A percentile compares a stretch with the other conserved stretches of the same genome.
phyloP scores from a whole-genome alignment of 1,140 invertebrate species.

The Muscidifurax raptorellus region DNA sequence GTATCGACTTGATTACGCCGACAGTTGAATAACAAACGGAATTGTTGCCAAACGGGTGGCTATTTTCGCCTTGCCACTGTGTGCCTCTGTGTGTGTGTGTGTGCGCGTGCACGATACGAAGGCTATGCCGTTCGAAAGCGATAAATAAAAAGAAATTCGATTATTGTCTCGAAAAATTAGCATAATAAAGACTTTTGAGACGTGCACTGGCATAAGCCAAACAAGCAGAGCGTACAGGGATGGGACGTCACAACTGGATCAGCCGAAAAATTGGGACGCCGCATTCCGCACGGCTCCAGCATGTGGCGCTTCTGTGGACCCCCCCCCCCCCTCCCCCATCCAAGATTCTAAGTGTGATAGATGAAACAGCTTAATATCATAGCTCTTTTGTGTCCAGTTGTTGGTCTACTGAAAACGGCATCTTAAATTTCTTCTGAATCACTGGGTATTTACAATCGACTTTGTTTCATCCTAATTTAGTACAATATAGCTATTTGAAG shows the following conservation, averaged over 20 bases:
- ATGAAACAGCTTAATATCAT: too few species aligned
- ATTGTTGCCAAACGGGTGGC: not conserved
- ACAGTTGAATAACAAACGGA: not conserved
- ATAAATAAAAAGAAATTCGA: conserved; percentile 12
- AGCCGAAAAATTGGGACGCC: conserved; percentile 31
- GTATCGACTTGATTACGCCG: not conserved
- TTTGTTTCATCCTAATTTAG: too few species aligned
- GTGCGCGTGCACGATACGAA: not conserved
- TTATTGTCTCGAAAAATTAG: not conserved
- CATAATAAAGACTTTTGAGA: conserved; percentile 9
- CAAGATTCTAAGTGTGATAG: too few species aligned
- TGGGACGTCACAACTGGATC: not conserved
- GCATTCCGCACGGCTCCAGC: conserved; percentile 19
- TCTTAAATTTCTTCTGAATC: too few species aligned
- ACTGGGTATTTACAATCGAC: too few species aligned
- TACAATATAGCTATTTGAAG: too few species aligned
- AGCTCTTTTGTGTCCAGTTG: too few species aligned
- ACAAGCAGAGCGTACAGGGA: not conserved
- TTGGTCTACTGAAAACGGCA: too few species aligned
- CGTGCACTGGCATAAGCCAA: not conserved
- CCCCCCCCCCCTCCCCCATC: not conserved
- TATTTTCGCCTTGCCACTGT: not conserved
- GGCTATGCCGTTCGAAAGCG: not conserved
- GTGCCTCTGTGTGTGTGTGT: too few species aligned
- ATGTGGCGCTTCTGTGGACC: conserved; percentile 14